Conservation (phyloP, 2,113 vertebrate species). For the Microcebus griseorufus region DNA sequence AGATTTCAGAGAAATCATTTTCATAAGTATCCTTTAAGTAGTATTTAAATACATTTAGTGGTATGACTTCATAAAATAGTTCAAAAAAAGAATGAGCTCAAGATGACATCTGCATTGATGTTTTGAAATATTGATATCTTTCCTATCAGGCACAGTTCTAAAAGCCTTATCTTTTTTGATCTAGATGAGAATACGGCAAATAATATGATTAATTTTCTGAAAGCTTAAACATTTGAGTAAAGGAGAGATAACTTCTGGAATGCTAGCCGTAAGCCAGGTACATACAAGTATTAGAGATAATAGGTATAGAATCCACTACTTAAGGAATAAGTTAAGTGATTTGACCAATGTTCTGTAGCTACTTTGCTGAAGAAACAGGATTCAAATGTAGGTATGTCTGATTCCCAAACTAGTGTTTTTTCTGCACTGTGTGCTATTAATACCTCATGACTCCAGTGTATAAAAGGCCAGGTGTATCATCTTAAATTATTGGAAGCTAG, state of each 20-base stretch:
- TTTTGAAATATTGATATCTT: constrained; percentile 50
- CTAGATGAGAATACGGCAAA: not conserved
- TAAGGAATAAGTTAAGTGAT: not conserved
- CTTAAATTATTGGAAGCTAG: constrained; percentile 27
- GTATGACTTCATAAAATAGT: not conserved
- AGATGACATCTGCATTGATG: not conserved
- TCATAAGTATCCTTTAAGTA: not conserved
- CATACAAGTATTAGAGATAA: not conserved
- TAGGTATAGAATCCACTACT: not conserved
- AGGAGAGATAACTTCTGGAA: not conserved
- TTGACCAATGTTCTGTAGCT: not conserved
- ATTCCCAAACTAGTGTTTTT: not conserved
- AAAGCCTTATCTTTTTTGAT: not conserved
- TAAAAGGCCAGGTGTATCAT: not conserved
- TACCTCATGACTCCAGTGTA: not conserved
- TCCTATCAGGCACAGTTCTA: not conserved
- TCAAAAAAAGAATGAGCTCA: not conserved
- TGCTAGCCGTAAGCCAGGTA: not conserved
- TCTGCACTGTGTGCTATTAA: not conserved
- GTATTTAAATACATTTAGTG: not conserved
- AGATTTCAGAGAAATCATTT: not conserved
- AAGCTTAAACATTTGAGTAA: not conserved
- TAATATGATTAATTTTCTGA: not conserved
- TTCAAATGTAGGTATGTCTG: not conserved
- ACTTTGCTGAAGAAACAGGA: not conserved